Base-by-base conservation (phyloP, 2,113 vertebrate species). In the Strix aluco region DNA sequence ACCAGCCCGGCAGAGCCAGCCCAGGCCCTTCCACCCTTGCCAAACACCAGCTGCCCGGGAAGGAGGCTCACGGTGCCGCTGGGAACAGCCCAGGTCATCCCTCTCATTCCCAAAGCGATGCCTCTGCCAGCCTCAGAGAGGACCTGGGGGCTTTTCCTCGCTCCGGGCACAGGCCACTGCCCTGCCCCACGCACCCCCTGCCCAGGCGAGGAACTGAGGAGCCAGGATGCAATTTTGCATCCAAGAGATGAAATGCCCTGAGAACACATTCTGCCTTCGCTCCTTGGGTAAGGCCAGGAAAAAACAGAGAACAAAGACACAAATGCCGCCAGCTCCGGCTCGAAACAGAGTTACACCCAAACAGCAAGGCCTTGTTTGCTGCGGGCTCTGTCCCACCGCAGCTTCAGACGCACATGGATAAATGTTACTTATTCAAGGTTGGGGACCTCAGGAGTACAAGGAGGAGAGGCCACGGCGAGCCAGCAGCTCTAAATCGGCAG, bases 261-360 rank as follows among this genome's bases (percentile, higher is more conserved):
- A 70, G 54, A 86, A 80, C 90, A 54, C 12, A 1, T 36, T 55
- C 95, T 94, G 94, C 89, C 55, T 58, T 84, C 1, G 2, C 81
- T 75, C 74, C 90, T 72, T 54, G 89, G 90, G 94, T 79, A 94
- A 71, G 65, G 67, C 88, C 82, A n/a, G 59, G 86, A 57, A 46
- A 67, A 81, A 81, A 12, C 36, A 57, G 80, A 88, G 86, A 94
- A 96, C 94, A 96, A 94, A 94, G 91, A 25, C 69, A 73, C 46
- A 75, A 79, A 83, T 26, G 57, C 73, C 87, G 32, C 85, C 90
- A 90, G 87, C 87, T 81, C 85, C 67, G 18, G 88, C 96, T 85
- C 8, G 38, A 85, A 95, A 94, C 81, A 95, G 75, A 90, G 94
- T 88, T 96, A 88, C 92, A 90, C 85, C 85, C 88, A 77, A 70